Percentiles rank a stretch among this genome's conserved stretches.
These are phyloP conservation scores for Sinosuthora webbiana DNA, from an alignment of 2,113 vertebrate species.

Conservation along the genomic window DNA sequence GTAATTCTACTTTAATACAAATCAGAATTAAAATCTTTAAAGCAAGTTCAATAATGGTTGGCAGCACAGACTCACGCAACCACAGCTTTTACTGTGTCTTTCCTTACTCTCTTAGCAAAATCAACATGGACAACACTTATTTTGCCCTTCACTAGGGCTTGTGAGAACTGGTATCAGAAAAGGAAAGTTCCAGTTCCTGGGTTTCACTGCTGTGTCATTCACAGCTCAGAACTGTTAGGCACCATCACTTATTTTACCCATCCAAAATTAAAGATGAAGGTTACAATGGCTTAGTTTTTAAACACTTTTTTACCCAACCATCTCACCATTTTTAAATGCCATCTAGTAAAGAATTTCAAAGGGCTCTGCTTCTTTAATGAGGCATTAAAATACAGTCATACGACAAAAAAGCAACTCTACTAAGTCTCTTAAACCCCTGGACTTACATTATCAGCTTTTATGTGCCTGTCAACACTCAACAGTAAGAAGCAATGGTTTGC, in stretches of 20 bases:
- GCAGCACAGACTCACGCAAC: background rate
- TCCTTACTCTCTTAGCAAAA: background rate
- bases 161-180: background rate
- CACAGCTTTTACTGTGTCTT: background rate
- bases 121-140: background rate
- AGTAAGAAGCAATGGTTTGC: constrained; percentile 68
- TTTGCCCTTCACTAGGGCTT: background rate
- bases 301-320: constrained; percentile 49
- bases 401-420: constrained; percentile 75
- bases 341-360: constrained; percentile 70
- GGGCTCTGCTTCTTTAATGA: constrained; percentile 65
- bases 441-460: constrained; percentile 88
- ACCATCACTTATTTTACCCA: background rate
- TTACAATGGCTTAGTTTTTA: constrained; percentile 5
- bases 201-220: background rate
- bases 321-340: constrained; percentile 25
- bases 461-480: constrained; percentile 85
- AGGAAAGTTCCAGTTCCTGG: background rate
- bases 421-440: constrained; percentile 76
- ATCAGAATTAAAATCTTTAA: background rate
- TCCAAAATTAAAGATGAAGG: constrained; percentile 15
- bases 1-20: background rate
- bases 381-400: constrained; percentile 80
- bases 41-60: background rate
- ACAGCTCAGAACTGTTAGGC: background rate